Conservation (phyloP, 2,797 vertebrate genomes). For the Podarcis siculus region DNA sequence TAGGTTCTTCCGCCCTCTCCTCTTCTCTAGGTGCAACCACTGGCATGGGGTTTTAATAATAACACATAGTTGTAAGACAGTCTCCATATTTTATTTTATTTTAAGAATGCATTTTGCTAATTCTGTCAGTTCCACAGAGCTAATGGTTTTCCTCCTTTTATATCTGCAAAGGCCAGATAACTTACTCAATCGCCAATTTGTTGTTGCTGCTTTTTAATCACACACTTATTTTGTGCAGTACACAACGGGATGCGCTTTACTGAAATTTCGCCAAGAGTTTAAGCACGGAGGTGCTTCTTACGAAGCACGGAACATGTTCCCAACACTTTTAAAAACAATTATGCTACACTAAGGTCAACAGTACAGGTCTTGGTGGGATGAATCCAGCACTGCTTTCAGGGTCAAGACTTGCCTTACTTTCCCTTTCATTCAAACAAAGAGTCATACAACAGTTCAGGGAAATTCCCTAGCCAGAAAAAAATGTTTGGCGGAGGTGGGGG, state of each 20-base stretch:
- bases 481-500: too few species aligned
- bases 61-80: not conserved
- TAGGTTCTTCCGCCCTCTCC: not conserved
- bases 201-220: too few species aligned
- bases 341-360: conserved; percentile 5
- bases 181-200: not conserved
- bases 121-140: not conserved
- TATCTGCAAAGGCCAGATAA: not conserved
- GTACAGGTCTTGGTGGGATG: not conserved
- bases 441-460: not conserved
- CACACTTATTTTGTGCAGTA: conserved; percentile 19
- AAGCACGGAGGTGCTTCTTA: not conserved
- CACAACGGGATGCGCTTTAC: not conserved
- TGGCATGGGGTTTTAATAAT: not conserved
- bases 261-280: accelerated
- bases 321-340: not conserved
- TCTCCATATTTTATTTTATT: too few species aligned
- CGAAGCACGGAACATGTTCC: not conserved
- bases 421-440: not conserved
- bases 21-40: not conserved
- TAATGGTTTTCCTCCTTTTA: not conserved
- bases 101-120: not conserved
- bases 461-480: not conserved
- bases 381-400: not conserved
- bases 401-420: not conserved